Conservation (phyloP, 2,797 vertebrate genomes). For the Tapirus indicus region DNA sequence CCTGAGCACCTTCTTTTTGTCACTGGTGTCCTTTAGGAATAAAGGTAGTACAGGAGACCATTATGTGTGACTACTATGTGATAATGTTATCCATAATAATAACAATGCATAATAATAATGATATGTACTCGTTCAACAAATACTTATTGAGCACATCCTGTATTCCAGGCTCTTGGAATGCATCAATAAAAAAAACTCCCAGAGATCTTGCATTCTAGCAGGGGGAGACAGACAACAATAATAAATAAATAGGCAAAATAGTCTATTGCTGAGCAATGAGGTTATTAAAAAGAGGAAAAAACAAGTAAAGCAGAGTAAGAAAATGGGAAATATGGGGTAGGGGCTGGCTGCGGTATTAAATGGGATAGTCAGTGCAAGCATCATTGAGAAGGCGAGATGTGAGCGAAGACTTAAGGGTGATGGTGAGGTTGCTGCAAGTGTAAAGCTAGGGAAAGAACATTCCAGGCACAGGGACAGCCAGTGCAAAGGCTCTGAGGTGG, state of each 20-base stretch:
- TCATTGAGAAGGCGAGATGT: not conserved
- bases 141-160: not conserved
- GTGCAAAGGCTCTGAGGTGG: not conserved
- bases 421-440: not conserved
- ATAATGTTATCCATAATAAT: not conserved
- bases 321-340: not conserved
- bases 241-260: not conserved
- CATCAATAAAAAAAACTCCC: not conserved
- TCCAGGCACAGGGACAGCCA: not conserved
- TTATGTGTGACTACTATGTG: not conserved
- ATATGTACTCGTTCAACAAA: not conserved
- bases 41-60: not conserved
- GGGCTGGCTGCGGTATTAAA: not conserved
- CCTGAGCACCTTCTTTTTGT: not conserved
- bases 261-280: not conserved
- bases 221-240: not conserved
- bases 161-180: not conserved
- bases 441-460: not conserved
- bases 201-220: not conserved
- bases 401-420: not conserved
- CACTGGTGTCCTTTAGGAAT: slow-evolving; percentile 33
- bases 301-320: not conserved
- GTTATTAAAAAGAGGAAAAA: not conserved
- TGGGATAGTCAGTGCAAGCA: not conserved
- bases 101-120: not conserved